phyloP scores from a whole-genome alignment of 2,113 vertebrate species.

The Brienomyrus brachyistius region DNA sequence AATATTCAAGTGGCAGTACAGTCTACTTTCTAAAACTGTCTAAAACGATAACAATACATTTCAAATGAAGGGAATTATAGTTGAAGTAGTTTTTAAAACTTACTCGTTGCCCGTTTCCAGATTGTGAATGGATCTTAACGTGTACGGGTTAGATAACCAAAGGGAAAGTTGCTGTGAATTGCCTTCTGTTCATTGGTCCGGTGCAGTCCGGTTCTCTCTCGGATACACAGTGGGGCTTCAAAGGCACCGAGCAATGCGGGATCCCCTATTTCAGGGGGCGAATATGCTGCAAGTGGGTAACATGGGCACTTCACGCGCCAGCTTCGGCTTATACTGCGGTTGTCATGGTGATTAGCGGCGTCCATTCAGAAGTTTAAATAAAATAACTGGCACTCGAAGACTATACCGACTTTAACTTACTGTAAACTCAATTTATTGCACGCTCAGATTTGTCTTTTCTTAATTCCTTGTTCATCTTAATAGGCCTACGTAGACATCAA shows the following conservation, averaged over 20 bases:
- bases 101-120: not conserved
- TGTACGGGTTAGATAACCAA: not conserved
- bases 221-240: constrained; percentile 32
- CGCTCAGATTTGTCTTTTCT: not conserved
- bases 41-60: not conserved
- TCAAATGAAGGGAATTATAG: not conserved
- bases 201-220: constrained; percentile 46
- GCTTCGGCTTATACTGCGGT: constrained; percentile 41
- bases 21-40: not conserved
- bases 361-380: constrained; percentile 28
- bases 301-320: not conserved
- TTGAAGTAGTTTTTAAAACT: not conserved
- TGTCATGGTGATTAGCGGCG: constrained; percentile 43
- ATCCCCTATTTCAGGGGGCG: not conserved
- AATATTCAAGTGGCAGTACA: not conserved
- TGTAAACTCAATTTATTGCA: not conserved
- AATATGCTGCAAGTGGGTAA: not conserved
- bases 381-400: not conserved
- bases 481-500: not conserved
- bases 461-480: not conserved
- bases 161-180: not conserved
- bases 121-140: not conserved
- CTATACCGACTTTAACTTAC: not conserved
- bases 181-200: constrained; percentile 29
- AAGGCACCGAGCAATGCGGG: constrained; percentile 32